These are phyloP conservation scores for Coenonympha arcania DNA, from an alignment of 2,888 invertebrate genomes.

Conservation along the genomic window DNA sequence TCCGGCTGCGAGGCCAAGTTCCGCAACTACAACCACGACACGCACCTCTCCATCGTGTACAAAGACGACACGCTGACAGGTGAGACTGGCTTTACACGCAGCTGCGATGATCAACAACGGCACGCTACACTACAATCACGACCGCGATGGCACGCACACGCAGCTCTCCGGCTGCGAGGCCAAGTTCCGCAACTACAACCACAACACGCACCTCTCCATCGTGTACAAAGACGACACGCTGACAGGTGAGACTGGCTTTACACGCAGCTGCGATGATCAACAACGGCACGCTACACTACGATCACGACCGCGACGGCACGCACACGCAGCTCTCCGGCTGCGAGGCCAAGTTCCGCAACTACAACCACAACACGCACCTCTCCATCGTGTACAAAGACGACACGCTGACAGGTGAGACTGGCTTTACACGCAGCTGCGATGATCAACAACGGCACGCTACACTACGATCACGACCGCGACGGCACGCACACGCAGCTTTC, in stretches of 20 bases:
- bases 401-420: slow-evolving; percentile 83
- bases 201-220: slow-evolving; percentile 92
- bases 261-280: too few relatives aligned
- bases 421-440: too few relatives aligned
- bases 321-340: slow-evolving; percentile 98
- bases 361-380: slow-evolving; percentile 89
- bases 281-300: too few relatives aligned
- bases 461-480: too few relatives aligned
- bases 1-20: slow-evolving; percentile 98
- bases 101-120: too few relatives aligned
- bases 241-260: slow-evolving; percentile 74
- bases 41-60: slow-evolving; percentile 91
- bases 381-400: slow-evolving; percentile 94
- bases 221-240: slow-evolving; percentile 92
- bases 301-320: too few relatives aligned
- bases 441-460: too few relatives aligned
- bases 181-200: slow-evolving; percentile 91
- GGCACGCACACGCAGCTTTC: too few relatives aligned
- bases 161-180: slow-evolving; percentile 97
- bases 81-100: slow-evolving; percentile 45
- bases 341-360: slow-evolving; percentile 95
- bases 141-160: too few relatives aligned
- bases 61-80: slow-evolving; percentile 91
- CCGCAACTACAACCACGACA: slow-evolving; percentile 91
- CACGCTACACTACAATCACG: too few relatives aligned